Percentiles rank a stretch among this genome's conserved stretches.
These are phyloP conservation scores for Notarius lentiginosus DNA, from an alignment of 2,113 vertebrate species.

Conservation along the genomic window DNA sequence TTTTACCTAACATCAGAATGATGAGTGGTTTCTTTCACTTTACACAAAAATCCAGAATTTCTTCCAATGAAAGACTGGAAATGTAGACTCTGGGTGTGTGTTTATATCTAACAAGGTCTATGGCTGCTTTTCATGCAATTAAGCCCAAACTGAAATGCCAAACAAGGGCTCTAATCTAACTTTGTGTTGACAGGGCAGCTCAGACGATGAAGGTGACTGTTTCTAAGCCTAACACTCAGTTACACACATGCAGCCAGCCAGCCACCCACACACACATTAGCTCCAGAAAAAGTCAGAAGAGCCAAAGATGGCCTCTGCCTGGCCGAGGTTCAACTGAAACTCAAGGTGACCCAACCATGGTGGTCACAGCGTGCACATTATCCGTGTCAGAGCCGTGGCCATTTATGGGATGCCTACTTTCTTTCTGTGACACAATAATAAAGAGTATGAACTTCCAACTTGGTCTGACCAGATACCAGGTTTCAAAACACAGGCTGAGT, in stretches of 20 bases:
- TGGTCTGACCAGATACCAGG: background rate
- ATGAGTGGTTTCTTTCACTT: background rate
- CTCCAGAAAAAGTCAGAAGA: conserved; percentile 7
- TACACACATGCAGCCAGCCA: conserved; percentile 5
- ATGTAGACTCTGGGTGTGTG: background rate
- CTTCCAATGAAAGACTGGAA: background rate
- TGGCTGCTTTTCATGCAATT: background rate
- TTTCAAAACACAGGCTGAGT: background rate
- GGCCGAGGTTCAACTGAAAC: conserved; percentile 32
- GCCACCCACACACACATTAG: conserved; percentile 31
- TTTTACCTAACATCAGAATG: background rate
- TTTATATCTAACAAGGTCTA: background rate
- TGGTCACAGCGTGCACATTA: conserved; percentile 1
- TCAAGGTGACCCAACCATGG: conserved; percentile 44
- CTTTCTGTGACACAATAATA: background rate
- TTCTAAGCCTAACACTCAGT: conserved; percentile 7
- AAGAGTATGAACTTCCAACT: background rate
- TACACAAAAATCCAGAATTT: background rate
- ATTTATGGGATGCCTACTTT: background rate
- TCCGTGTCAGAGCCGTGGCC: conserved; percentile 5
- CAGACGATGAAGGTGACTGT: background rate
- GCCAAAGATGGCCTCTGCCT: background rate
- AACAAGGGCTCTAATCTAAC: background rate
- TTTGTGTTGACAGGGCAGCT: background rate
- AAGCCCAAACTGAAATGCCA: background rate